These are phyloP conservation scores for Triplophysa yarkandensis DNA, from an alignment of 2,797 vertebrate genomes.

Conservation along the genomic window DNA sequence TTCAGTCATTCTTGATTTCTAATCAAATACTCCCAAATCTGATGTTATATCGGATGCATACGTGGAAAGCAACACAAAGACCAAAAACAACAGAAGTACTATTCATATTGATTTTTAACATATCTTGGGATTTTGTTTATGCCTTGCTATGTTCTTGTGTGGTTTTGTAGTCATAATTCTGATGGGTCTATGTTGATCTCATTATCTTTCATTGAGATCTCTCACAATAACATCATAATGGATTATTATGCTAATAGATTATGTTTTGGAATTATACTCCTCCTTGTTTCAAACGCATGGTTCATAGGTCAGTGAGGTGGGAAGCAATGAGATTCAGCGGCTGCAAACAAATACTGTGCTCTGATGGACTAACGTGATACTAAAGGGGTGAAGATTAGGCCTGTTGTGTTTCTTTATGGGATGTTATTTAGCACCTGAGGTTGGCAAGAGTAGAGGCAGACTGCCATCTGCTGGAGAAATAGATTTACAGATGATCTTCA, in stretches of 20 bases:
- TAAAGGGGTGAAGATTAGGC: slow-evolving; percentile 7
- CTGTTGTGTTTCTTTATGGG: slow-evolving; percentile 5
- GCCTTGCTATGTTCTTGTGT: not conserved
- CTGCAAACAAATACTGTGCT: slow-evolving; percentile 10
- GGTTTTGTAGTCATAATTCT: slow-evolving; percentile 16
- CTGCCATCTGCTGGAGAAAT: slow-evolving; percentile 70
- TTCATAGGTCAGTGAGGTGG: slow-evolving; percentile 17
- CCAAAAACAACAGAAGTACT: slow-evolving; percentile 23
- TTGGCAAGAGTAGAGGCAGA: slow-evolving; percentile 54
- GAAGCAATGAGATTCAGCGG: slow-evolving; percentile 12
- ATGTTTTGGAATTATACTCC: not conserved
- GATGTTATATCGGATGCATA: slow-evolving; percentile 8
- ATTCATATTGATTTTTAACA: slow-evolving; percentile 1
- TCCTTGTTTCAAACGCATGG: not conserved
- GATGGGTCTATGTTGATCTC: slow-evolving; percentile 1
- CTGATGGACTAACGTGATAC: not conserved
- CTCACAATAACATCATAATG: not conserved
- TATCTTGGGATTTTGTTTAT: slow-evolving; percentile 10
- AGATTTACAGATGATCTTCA: not conserved
- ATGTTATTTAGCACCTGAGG: not conserved
- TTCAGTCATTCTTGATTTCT: slow-evolving; percentile 57
- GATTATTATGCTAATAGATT: slow-evolving; percentile 27
- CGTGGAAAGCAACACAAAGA: slow-evolving; percentile 26
- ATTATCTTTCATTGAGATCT: slow-evolving; percentile 12
- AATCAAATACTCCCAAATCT: slow-evolving; percentile 60